Evolutionary conservation across 2,888 invertebrate genomes (phyloP).

Genomic region (Morpho achilles): DNA sequence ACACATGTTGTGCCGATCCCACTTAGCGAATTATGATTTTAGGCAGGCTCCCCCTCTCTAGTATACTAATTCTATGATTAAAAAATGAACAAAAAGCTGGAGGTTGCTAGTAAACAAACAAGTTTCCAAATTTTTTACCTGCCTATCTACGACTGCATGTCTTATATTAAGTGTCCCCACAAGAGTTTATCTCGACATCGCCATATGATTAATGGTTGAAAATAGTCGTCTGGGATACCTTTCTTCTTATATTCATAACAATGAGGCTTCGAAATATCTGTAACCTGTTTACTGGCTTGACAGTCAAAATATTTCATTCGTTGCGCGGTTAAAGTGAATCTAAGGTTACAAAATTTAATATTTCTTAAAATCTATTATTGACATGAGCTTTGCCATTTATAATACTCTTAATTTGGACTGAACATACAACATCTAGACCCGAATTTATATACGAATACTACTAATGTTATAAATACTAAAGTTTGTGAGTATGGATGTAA

Average conservation of each 20-base stretch:
- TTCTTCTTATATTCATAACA: constrained; percentile 58
- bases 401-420: too few relatives aligned
- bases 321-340: background rate
- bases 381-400: too few relatives aligned
- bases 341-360: too few relatives aligned
- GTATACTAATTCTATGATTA: too few relatives aligned
- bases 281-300: constrained; percentile 38
- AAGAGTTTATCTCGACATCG: constrained; percentile 60
- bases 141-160: constrained; percentile 25
- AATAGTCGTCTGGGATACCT: constrained; percentile 56
- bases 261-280: constrained; percentile 52
- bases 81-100: background rate
- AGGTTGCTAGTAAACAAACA: constrained; percentile 32
- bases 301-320: constrained; percentile 16
- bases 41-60: too few relatives aligned
- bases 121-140: constrained; percentile 37
- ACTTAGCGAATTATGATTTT: too few relatives aligned
- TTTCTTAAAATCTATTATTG: too few relatives aligned
- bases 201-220: constrained; percentile 69
- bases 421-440: too few relatives aligned
- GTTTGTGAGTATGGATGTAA: too few relatives aligned
- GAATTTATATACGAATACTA: too few relatives aligned
- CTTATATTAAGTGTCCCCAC: constrained; percentile 36
- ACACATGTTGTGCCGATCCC: too few relatives aligned
- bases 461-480: too few relatives aligned